Evolutionary conservation across 2,113 vertebrate genomes (phyloP).

Genomic region (Ammodytes dubius): DNA sequence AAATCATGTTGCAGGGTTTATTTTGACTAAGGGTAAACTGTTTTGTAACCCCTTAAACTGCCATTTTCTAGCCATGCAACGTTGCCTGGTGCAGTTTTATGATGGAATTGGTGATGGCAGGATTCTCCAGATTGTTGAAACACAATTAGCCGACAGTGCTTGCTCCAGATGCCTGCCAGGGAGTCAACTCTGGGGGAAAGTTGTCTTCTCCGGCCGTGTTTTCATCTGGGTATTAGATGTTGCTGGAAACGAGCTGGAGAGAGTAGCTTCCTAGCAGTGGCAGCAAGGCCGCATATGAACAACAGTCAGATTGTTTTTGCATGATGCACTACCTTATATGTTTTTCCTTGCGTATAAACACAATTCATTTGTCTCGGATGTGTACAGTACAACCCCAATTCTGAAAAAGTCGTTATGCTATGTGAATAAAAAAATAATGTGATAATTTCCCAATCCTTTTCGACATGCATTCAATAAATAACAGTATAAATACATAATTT

Average conservation of each 20-base stretch:
- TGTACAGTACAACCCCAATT: too few species aligned
- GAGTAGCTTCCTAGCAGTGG: constrained; percentile 33
- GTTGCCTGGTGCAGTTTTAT: constrained; percentile 7
- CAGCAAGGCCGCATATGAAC: constrained; percentile 15
- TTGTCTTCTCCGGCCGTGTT: constrained; percentile 45
- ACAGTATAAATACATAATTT: too few species aligned
- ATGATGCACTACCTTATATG: constrained; percentile 14
- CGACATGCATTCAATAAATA: too few species aligned
- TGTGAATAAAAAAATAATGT: too few species aligned
- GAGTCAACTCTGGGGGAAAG: constrained; percentile 57
- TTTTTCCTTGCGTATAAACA: constrained; percentile 6
- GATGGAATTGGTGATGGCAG: constrained; percentile 18
- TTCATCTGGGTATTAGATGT: constrained; percentile 49
- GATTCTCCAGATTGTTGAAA: constrained; percentile 52
- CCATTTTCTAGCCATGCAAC: constrained; percentile 16
- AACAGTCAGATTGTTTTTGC: constrained; percentile 22
- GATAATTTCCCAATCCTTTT: too few species aligned
- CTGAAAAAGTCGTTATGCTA: too few species aligned
- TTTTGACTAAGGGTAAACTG: constrained; percentile 13
- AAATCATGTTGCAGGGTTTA: constrained; percentile 10
- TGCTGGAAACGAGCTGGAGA: constrained; percentile 36
- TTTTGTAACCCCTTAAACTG: constrained; percentile 4
- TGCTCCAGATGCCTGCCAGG: constrained; percentile 37
- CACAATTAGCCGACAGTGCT: constrained; percentile 61
- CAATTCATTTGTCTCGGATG: constrained; percentile 3